phyloP scores from a whole-genome alignment of 2,888 invertebrate genomes.

The Parnassius mnemosyne region DNA sequence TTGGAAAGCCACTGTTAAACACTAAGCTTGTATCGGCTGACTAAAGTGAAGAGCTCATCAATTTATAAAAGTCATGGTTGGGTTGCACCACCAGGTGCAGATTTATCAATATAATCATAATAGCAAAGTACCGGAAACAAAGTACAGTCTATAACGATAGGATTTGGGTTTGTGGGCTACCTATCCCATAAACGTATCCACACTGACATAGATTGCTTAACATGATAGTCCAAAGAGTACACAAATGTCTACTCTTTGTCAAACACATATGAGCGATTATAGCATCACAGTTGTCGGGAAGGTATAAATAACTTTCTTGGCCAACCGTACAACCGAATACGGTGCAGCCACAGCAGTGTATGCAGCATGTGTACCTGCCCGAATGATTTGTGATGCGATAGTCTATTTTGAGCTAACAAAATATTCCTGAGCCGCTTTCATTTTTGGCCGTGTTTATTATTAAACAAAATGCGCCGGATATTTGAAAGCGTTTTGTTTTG shows the following conservation, averaged over 20 bases:
- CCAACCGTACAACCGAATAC: conserved; percentile 34
- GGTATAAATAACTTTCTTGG: conserved; percentile 29
- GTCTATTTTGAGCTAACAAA: conserved; percentile 69
- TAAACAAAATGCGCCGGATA: conserved; percentile 64
- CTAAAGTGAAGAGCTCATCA: neutral
- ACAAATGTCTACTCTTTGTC: conserved; percentile 20
- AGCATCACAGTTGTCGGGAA: conserved; percentile 22
- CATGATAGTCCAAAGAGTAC: conserved; percentile 10
- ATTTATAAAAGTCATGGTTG: neutral
- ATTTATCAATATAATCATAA: conserved; percentile 31
- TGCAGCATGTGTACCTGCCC: conserved; percentile 51
- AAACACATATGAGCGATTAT: conserved; percentile 13
- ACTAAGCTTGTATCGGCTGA: neutral
- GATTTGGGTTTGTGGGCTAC: conserved; percentile 62
- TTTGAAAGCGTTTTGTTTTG: conserved; percentile 59
- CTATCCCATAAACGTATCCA: conserved; percentile 42
- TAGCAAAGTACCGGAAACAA: conserved; percentile 45
- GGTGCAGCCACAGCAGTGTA: conserved; percentile 29
- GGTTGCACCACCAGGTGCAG: conserved; percentile 5
- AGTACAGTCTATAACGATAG: conserved; percentile 42
- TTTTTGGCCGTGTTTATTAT: conserved; percentile 63
- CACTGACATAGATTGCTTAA: conserved; percentile 28
- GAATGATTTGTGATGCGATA: conserved; percentile 67
- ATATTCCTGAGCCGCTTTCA: conserved; percentile 66
- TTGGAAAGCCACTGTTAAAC: neutral